Percentiles rank a stretch among this genome's conserved stretches.
Conservation (phyloP, 2,888 invertebrate genomes). For the Callyntrura guangdongensis region DNA sequence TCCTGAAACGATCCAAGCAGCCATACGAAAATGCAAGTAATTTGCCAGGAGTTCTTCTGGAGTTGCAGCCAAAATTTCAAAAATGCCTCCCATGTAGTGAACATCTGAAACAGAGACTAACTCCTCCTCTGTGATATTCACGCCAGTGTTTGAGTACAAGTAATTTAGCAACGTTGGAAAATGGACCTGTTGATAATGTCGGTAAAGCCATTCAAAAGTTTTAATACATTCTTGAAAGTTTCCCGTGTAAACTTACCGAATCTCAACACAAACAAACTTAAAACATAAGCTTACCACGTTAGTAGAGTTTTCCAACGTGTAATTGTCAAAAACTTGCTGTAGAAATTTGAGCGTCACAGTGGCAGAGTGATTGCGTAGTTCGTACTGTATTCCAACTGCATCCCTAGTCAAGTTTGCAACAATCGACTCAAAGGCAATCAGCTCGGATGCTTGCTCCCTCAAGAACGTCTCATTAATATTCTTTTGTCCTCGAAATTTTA, state of each 20-base stretch:
- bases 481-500: slow-evolving; percentile 88
- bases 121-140: slow-evolving; percentile 72
- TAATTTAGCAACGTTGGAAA: slow-evolving; percentile 71
- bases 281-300: slow-evolving; percentile 70
- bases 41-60: slow-evolving; percentile 76
- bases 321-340: slow-evolving; percentile 81
- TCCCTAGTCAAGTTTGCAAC: slow-evolving; percentile 87
- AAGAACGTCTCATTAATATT: slow-evolving; percentile 86
- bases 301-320: slow-evolving; percentile 77
- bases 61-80: slow-evolving; percentile 77
- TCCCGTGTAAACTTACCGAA: no score
- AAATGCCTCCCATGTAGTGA: slow-evolving; percentile 79
- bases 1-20: slow-evolving; percentile 80
- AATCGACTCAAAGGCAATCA: slow-evolving; percentile 87
- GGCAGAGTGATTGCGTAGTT: slow-evolving; percentile 78
- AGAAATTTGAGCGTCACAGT: slow-evolving; percentile 78
- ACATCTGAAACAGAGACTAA: slow-evolving; percentile 79
- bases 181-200: slow-evolving; percentile 59
- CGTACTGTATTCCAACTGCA: slow-evolving; percentile 77
- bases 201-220: neutral
- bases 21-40: slow-evolving; percentile 79
- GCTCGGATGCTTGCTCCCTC: slow-evolving; percentile 87
- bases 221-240: neutral
- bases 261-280: neutral
- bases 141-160: slow-evolving; percentile 72